A percentile compares a stretch with the other conserved stretches of the same genome.
phyloP scores from a whole-genome alignment of 2,113 vertebrate species.

The Erpornis zantholeuca region DNA sequence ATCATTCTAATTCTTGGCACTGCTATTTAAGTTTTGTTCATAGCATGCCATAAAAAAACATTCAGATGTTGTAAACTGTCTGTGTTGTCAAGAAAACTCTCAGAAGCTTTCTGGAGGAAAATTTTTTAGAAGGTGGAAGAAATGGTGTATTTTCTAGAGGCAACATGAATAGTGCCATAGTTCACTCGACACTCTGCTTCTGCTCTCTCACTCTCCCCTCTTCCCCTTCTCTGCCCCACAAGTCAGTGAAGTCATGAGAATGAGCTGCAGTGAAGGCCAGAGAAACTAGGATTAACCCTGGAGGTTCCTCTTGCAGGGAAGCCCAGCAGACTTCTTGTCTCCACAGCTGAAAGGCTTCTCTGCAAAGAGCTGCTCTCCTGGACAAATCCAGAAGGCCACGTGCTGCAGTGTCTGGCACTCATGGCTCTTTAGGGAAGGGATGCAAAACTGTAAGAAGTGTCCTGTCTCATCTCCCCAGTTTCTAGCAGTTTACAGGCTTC shows the following conservation, averaged over 20 bases:
- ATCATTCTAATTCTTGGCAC: slow-evolving; percentile 35
- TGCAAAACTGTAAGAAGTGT: background rate
- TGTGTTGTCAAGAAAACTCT: slow-evolving; percentile 18
- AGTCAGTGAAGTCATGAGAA: background rate
- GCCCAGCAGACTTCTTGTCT: background rate
- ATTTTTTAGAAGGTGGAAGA: background rate
- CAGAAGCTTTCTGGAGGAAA: slow-evolving; percentile 1
- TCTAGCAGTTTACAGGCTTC: slow-evolving; percentile 1
- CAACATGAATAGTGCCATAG: background rate
- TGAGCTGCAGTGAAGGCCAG: background rate
- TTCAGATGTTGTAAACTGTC: slow-evolving; percentile 2
- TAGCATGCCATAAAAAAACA: background rate
- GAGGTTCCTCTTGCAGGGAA: background rate
- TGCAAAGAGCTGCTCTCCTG: background rate
- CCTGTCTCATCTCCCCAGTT: background rate
- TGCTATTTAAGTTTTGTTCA: background rate
- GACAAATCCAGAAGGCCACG: background rate
- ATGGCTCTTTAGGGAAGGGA: background rate
- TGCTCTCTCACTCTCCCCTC: background rate
- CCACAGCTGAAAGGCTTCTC: background rate
- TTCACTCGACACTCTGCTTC: background rate
- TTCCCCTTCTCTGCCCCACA: background rate
- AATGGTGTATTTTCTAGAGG: background rate
- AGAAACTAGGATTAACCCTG: background rate
- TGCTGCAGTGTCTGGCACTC: background rate